Evolutionary conservation across 2,888 invertebrate genomes (phyloP).

Genomic region (Drosophila percnosoma): DNA sequence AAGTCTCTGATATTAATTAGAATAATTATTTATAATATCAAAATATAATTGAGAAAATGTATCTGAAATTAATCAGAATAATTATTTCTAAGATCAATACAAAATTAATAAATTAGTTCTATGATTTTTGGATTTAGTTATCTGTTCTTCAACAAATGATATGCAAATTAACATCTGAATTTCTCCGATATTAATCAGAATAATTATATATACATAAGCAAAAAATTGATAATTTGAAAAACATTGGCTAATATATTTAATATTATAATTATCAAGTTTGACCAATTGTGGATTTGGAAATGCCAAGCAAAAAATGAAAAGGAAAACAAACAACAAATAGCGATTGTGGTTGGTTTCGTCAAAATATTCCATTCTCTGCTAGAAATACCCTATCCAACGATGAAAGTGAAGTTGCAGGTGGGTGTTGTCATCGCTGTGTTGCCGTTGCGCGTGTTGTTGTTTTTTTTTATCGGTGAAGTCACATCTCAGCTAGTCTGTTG

Average conservation of each 20-base stretch:
- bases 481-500: slow-evolving; percentile 37
- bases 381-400: background rate
- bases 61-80: no score
- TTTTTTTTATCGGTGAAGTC: slow-evolving; percentile 38
- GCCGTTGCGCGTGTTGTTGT: background rate
- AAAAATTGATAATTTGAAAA: background rate
- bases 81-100: no score
- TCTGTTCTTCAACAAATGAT: background rate
- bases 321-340: no score
- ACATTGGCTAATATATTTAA: background rate
- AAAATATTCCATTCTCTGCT: background rate
- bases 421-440: slow-evolving; percentile 39
- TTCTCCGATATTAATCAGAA: background rate
- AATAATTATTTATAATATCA: background rate
- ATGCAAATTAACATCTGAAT: background rate
- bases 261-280: background rate
- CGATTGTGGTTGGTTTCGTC: background rate
- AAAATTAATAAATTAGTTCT: no score
- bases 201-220: background rate
- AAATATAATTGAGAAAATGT: accelerated
- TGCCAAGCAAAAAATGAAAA: background rate
- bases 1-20: background rate
- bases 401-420: slow-evolving; percentile 65
- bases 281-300: background rate
- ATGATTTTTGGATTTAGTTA: background rate